Evolutionary conservation across 2,888 invertebrate species (phyloP), one percentile per base, ranked within the genome.

Genomic region (Unio delphinus): DNA sequence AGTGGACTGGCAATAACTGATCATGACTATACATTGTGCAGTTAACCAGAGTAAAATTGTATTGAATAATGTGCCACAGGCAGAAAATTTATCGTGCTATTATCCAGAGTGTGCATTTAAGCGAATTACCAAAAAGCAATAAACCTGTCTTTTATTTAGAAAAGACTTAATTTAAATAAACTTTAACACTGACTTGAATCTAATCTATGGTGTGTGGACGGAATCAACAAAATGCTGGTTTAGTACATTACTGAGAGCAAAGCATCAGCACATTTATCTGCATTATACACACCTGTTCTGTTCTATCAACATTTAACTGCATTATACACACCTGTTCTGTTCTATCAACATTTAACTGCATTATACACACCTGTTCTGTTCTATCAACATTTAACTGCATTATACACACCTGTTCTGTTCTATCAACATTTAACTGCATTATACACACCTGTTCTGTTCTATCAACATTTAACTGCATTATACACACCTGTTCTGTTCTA

Each of bases 271-370:
- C 17, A 26, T n/a, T 58, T 26, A 58, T 20, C 23, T 23, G 30
- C 26, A 65, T 28, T 26, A 17, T 30, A 20, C 62, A 78, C 82
- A 92, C 93, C 92, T 92, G 84, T 95, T 95, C 82, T 94, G 93
- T 83, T 94, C 93, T 3, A 96, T 93, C 55, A 99, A 91, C 68
- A 94, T 20, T 23, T 23, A 23, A 23, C 23, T 23, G 30, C 26
- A 65, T 28, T 26, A 17, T 30, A 20, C 62, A 78, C 82, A 92
- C 93, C 92, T 92, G 84, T 95, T 95, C 82, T 94, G 93, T 83
- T 94, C 93, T 3, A 96, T 93, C 55, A 99, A 91, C 68, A 23
- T 23, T 23, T 23, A 94, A 91, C 8, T 93, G 93, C 55, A 99
- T 28, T 26, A 17, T 30, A 20, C 62, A 78, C 82, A 92, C 93